A percentile compares a stretch with the other conserved stretches of the same genome.
Evolutionary conservation across 2,797 vertebrate species (phyloP).

Genomic region (Oreochromis grahami): DNA sequence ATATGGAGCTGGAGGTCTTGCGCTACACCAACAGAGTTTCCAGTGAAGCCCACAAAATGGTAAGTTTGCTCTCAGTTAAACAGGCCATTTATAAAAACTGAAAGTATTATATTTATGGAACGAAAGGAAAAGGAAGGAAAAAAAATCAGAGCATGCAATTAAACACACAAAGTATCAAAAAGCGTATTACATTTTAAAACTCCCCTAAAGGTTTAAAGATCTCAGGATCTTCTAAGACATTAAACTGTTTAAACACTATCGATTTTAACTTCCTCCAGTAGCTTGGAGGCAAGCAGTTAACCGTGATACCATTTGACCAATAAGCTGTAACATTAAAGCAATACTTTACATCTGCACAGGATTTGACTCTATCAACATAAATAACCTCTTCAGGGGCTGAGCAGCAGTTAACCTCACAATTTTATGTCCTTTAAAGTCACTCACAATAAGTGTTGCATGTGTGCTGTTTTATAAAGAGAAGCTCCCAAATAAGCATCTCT

Average conservation of each 20-base stretch:
- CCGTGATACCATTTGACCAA: constrained; percentile 11
- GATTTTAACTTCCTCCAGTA: constrained; percentile 12
- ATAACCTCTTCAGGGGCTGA: not conserved
- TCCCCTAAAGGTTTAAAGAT: not conserved
- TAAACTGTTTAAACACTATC: constrained; percentile 13
- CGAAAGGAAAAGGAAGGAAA: fast-evolving
- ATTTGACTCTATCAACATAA: not conserved
- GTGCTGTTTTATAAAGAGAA: not conserved
- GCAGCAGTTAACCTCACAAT: not conserved
- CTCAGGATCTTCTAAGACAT: not conserved
- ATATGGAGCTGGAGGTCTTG: constrained; percentile 96
- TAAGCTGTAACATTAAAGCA: constrained; percentile 28
- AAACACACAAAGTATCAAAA: not conserved
- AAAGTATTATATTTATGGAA: not conserved
- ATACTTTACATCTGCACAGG: constrained; percentile 3
- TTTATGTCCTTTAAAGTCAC: not conserved
- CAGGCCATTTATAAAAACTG: not conserved
- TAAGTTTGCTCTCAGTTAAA: constrained; percentile 57
- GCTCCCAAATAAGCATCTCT: not conserved
- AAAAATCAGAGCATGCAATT: not conserved
- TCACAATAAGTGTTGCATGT: not conserved
- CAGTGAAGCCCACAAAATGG: constrained; percentile 95
- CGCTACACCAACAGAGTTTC: constrained; percentile 95
- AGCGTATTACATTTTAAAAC: not conserved
- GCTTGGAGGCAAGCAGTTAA: constrained; percentile 7